Base-by-base conservation (phyloP, 2,113 vertebrate genomes). In the Marmota flaviventris region DNA sequence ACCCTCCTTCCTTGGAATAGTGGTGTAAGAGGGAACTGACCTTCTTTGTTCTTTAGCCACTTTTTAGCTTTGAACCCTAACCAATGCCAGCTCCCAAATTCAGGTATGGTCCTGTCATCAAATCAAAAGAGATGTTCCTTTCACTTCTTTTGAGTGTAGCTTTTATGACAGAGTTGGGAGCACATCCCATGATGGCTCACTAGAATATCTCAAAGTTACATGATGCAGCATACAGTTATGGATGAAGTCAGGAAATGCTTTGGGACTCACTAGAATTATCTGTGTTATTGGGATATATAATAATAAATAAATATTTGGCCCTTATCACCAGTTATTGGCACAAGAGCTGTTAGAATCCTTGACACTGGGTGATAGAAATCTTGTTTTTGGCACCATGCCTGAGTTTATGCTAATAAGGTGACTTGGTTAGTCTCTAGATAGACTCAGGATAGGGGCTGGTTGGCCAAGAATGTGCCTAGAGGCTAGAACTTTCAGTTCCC, bases 181-280 rank as follows among this genome's bases (percentile, higher is more conserved):
- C 42, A 37, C 65, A 89, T 65, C 45, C 34, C 22, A 12, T 90
- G 56, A 77, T 73, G 27, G 22, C 51, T 67, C 4, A 16, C n/a
- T 83, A 88, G 76, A 87, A 78, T 5, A 78, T 63, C 42, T 53
- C 63, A 27, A 95, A 93, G 20, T 81, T 75, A 85, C 70, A 51
- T 20, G 29, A 77, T 37, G 24, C 29, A 51, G 14, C 78, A 85
- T 13, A 3, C 34, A 32, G 9, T 42, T 77, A 91, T 45, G 2
- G 82, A 63, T 69, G n/a, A 88, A 48, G 69, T 85, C 22, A 94
- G 45, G 27, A 89, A 93, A 88, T 67, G 93, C 32, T 90, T 77
- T 85, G 63, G 90, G 65, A 85, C 10, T 91, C 39, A 75, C 53
- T 58, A 85, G 85, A 96, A 85, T 72, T 65, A 86, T 18, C 32